Conservation (phyloP, 2,797 vertebrate genomes). For the Saxicola maurus region DNA sequence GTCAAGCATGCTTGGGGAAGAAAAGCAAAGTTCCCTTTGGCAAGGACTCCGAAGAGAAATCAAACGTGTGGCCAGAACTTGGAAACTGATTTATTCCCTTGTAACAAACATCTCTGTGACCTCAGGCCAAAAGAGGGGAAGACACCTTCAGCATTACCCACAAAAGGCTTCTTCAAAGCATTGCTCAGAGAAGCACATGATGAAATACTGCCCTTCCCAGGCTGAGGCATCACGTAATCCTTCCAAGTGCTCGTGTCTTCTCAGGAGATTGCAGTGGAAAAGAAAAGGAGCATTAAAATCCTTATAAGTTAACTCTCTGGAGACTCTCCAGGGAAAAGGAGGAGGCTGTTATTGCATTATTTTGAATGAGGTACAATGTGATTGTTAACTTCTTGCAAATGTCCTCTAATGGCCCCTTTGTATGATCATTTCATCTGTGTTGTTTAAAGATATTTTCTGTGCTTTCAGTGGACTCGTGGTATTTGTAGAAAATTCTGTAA, state of each 20-base stretch:
- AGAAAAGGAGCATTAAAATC: constrained; percentile 15
- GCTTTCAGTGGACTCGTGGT: background rate
- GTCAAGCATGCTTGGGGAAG: background rate
- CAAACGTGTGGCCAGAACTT: background rate
- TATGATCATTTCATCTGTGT: background rate
- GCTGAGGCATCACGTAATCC: background rate
- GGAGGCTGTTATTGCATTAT: background rate
- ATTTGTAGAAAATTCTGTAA: background rate
- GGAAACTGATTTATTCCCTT: background rate
- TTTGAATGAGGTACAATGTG: constrained; percentile 13
- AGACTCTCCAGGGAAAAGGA: background rate
- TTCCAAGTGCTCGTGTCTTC: background rate
- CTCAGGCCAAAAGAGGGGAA: background rate
- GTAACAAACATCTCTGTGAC: background rate
- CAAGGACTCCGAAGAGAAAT: background rate
- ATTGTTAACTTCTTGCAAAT: constrained; percentile 13
- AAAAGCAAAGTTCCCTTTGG: background rate
- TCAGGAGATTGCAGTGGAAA: background rate
- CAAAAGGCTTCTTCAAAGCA: constrained; percentile 32
- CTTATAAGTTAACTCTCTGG: background rate
- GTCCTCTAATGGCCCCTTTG: background rate
- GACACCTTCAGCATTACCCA: constrained; percentile 11
- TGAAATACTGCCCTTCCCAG: constrained; percentile 44
- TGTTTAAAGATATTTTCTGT: background rate
- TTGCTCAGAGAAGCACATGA: constrained; percentile 7